phyloP scores from a whole-genome alignment of 2,113 vertebrate species.

The Aspiorhynchus laticeps region DNA sequence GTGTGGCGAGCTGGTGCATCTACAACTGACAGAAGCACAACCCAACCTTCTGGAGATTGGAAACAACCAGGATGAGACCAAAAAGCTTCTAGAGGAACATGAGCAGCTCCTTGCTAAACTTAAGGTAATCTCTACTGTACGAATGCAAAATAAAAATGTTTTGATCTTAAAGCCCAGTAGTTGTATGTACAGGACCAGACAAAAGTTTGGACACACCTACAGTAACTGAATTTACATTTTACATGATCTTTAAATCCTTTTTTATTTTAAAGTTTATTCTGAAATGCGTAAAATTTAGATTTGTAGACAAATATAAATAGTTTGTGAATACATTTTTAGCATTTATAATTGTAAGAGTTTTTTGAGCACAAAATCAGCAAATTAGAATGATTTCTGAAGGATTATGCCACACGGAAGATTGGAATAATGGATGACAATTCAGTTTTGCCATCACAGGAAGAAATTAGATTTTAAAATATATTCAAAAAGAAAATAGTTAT shows the following conservation, averaged over 20 bases:
- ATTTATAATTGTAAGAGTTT: too few relatives aligned
- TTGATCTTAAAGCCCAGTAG: not conserved
- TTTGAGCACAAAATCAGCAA: too few relatives aligned
- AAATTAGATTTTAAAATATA: too few relatives aligned
- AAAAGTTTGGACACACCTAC: too few relatives aligned
- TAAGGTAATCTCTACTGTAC: constrained; percentile 75
- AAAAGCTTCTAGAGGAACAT: constrained; percentile 84
- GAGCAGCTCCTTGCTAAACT: constrained; percentile 85
- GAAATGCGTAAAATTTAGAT: not conserved
- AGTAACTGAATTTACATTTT: too few relatives aligned
- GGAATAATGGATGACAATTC: too few relatives aligned
- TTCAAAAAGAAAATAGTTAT: too few relatives aligned
- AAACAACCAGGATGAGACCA: constrained; percentile 83
- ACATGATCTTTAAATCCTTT: not conserved
- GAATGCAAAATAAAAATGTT: not conserved
- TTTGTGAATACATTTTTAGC: too few relatives aligned
- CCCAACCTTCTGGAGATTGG: constrained; percentile 92
- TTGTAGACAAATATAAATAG: not conserved
- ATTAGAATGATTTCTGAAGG: too few relatives aligned
- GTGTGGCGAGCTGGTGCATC: constrained; percentile 84
- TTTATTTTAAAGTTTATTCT: not conserved
- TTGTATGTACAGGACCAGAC: not conserved
- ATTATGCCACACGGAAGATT: too few relatives aligned
- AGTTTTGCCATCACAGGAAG: too few relatives aligned
- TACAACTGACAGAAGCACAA: constrained; percentile 86